A percentile compares a stretch with the other conserved stretches of the same genome.
phyloP scores from a whole-genome alignment of 23 tunicate genomes.

The Clavelina lepadiformis region DNA sequence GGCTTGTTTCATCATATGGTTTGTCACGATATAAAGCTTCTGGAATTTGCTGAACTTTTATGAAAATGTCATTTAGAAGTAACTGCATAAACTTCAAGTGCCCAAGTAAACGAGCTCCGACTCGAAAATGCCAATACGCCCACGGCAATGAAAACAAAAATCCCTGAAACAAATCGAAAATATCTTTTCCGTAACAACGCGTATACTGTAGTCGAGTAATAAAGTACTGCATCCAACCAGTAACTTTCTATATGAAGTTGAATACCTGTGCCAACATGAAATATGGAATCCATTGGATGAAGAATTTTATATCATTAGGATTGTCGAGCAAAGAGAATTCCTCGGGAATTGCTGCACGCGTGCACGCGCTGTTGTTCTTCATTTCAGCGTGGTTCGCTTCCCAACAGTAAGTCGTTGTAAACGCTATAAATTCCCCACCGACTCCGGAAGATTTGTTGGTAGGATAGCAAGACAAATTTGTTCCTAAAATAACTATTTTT shows the following conservation, averaged over 20 bases:
- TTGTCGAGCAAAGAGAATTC: too few species aligned
- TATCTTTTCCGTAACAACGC: too few species aligned
- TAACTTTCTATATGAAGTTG: neutral
- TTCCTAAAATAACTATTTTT: conserved; percentile 11
- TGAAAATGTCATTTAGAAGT: conserved; percentile 35
- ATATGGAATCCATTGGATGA: conserved; percentile 46
- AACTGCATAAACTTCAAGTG: conserved; percentile 59
- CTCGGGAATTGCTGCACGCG: too few species aligned
- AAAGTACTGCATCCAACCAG: too few species aligned
- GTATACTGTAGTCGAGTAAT: too few species aligned
- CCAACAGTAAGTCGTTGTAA: conserved; percentile 49
- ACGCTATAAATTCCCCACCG: conserved; percentile 21
- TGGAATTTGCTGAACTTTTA: neutral
- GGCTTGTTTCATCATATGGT: neutral
- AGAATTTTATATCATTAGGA: too few species aligned
- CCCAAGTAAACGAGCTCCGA: conserved; percentile 60
- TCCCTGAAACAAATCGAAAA: conserved; percentile 16
- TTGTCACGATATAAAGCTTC: neutral
- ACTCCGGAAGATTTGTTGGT: conserved; percentile 1
- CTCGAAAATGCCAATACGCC: conserved; percentile 52
- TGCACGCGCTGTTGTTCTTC: too few species aligned
- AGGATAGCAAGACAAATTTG: conserved; percentile 31
- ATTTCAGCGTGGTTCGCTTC: neutral
- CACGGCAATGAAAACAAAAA: conserved; percentile 31
- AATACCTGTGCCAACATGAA: conserved; percentile 33